Percentiles rank a stretch among this genome's conserved stretches.
Conservation (phyloP, 2,797 vertebrate genomes). For the Chloroceryle amazona region DNA sequence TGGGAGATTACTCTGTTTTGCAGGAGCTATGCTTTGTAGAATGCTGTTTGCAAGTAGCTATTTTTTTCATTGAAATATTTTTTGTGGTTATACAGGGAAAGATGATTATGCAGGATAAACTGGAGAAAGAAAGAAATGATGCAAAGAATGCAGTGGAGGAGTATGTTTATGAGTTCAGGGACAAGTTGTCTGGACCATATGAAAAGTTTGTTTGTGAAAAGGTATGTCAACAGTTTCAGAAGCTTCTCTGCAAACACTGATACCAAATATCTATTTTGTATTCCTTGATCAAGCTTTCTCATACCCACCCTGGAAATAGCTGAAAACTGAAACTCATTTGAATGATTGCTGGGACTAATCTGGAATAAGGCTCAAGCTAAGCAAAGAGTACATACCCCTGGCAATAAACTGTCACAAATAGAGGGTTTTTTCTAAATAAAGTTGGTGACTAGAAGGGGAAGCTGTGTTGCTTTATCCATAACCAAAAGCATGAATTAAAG, state of each 20-base stretch:
- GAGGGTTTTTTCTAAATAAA: background rate
- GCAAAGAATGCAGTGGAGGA: conserved; percentile 89
- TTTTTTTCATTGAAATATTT: background rate
- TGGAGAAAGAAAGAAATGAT: conserved; percentile 87
- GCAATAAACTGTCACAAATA: background rate
- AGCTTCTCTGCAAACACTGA: background rate
- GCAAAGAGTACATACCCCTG: background rate
- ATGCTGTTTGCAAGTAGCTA: background rate
- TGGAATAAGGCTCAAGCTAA: background rate
- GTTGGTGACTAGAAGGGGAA: background rate
- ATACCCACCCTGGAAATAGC: background rate
- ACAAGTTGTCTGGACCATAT: conserved; percentile 86
- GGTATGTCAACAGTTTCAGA: conserved; percentile 65
- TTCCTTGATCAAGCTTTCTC: background rate
- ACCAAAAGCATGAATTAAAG: background rate
- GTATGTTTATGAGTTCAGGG: conserved; percentile 86
- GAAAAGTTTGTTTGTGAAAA: conserved; percentile 82
- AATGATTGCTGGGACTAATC: background rate
- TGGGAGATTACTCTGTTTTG: background rate
- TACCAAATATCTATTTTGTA: background rate
- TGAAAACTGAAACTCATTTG: background rate
- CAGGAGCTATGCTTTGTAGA: background rate
- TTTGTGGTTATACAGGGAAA: conserved; percentile 76
- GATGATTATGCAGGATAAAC: conserved; percentile 88
- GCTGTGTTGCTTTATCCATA: background rate